Evolutionary conservation across 2,797 vertebrate genomes (phyloP).

Genomic region (Melanotaenia pygmaea): DNA sequence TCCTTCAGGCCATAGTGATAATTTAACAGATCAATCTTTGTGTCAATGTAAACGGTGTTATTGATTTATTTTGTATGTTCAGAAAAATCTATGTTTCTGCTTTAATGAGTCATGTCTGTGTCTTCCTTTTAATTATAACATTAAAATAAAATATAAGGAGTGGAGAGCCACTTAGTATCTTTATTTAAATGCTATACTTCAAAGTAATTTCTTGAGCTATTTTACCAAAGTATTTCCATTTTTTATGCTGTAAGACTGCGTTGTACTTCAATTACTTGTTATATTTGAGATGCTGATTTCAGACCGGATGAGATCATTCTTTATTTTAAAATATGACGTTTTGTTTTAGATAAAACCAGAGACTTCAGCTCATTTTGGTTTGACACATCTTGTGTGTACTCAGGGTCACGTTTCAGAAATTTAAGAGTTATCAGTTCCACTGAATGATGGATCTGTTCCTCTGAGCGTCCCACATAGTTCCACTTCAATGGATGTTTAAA

Average conservation of each 20-base stretch:
- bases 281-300: background rate
- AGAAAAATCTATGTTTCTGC: background rate
- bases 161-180: background rate
- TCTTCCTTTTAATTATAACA: background rate
- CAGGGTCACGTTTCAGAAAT: constrained; percentile 8
- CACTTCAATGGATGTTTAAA: background rate
- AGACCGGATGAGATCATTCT: background rate
- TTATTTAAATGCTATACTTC: background rate
- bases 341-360: background rate
- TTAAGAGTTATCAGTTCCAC: constrained; percentile 5
- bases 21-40: constrained; percentile 7
- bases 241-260: background rate
- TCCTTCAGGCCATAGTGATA: background rate
- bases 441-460: background rate
- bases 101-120: constrained; percentile 2
- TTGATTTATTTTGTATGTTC: background rate
- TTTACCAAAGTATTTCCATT: background rate
- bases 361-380: background rate
- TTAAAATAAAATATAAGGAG: background rate
- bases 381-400: background rate
- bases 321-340: background rate
- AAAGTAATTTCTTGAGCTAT: background rate
- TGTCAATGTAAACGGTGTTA: background rate
- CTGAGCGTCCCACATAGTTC: background rate
- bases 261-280: background rate